phyloP scores from a whole-genome alignment of 2,113 vertebrate species.

The Pardalotus punctatus region DNA sequence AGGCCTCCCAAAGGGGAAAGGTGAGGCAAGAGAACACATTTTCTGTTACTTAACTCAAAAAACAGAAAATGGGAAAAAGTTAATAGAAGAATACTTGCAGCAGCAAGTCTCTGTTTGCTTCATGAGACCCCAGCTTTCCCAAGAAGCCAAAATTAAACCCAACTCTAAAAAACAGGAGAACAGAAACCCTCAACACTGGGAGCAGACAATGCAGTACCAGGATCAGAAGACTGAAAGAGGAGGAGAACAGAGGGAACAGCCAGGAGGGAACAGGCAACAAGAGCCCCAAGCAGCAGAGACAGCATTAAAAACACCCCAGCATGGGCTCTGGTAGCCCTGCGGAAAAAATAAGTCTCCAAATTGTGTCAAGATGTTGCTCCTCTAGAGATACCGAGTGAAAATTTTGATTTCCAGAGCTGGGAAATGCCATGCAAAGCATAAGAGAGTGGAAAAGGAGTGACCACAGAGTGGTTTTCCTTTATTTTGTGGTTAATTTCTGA shows the following conservation, averaged over 20 bases:
- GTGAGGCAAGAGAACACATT: neutral
- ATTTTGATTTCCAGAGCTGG: slow-evolving; percentile 2
- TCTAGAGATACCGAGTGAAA: neutral
- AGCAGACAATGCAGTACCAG: neutral
- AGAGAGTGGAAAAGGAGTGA: neutral
- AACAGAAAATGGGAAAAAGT: neutral
- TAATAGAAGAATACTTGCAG: neutral
- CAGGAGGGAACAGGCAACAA: neutral
- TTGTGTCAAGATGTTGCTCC: neutral
- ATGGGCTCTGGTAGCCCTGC: neutral
- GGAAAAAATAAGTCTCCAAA: neutral
- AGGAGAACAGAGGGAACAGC: neutral
- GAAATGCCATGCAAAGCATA: neutral
- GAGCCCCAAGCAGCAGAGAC: neutral
- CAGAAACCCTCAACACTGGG: neutral
- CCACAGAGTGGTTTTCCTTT: neutral
- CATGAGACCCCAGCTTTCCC: neutral
- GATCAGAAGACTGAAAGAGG: neutral
- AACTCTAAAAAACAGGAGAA: neutral
- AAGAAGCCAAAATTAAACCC: neutral
- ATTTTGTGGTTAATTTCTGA: neutral
- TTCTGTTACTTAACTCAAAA: neutral
- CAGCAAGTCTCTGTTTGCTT: neutral
- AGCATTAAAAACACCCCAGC: neutral
- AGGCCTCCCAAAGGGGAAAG: neutral